Conservation (phyloP, 2,113 vertebrate species). For the Forbesichthys papilliferus region DNA sequence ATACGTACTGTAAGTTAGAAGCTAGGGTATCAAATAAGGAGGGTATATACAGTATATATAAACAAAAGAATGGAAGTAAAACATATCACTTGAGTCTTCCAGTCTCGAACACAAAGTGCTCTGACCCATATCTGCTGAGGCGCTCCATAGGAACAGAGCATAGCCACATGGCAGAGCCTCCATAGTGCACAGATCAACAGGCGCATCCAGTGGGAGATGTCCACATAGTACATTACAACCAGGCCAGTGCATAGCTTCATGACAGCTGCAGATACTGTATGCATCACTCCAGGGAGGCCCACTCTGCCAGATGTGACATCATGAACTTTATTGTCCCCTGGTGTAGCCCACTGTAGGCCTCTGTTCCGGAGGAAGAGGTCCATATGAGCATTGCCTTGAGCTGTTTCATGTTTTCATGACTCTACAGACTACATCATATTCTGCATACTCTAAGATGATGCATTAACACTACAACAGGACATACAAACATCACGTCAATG, state of each 20-base stretch:
- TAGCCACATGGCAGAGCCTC: too few relatives aligned
- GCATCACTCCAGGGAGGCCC: neutral
- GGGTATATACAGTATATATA: neutral
- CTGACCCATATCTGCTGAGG: neutral
- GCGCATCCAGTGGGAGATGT: constrained; percentile 8
- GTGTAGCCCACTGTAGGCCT: neutral
- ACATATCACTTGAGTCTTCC: constrained; percentile 7
- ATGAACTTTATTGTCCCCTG: neutral
- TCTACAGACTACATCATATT: neutral
- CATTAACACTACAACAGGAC: neutral
- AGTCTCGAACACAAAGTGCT: neutral
- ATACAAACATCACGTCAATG: neutral
- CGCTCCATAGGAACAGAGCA: neutral
- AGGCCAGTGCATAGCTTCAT: neutral
- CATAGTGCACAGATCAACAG: constrained; percentile 8
- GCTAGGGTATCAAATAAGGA: neutral
- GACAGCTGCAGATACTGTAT: neutral
- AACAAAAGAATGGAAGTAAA: neutral
- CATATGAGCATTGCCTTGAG: neutral
- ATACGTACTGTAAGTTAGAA: constrained; percentile 7
- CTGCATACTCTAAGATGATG: neutral
- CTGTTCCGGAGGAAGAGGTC: neutral
- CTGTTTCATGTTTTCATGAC: constrained; percentile 1
- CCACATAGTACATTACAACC: neutral
- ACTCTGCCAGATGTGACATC: neutral